Evolutionary conservation across 2,113 vertebrate genomes (phyloP), one percentile per base, ranked within the genome.

Genomic region (Anarrhichthys ocellatus): DNA sequence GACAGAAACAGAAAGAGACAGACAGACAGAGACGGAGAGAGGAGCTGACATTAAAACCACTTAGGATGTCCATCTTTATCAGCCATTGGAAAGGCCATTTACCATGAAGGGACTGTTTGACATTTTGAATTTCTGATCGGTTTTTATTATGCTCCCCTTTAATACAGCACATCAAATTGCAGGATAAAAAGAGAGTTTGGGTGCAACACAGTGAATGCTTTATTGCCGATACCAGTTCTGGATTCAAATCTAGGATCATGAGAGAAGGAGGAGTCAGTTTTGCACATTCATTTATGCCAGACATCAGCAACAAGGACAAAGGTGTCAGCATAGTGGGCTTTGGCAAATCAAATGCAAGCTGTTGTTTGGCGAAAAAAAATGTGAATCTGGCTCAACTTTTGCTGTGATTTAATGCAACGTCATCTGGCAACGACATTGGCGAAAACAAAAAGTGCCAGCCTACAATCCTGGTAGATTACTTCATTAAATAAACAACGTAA

Each of bases 21-120:
- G 76, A 32, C 9, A 11, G 83, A 69, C 58, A 18, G 56, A 80
- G 78, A 87, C 13, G 10, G 59, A 50, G 66, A 91, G 72, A 68
- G 66, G 62, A 74, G 82, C 38, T 56, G 88, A 89, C 82, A 84
- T 84, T 88, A 88, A 76, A 34, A 83, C 71, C 80, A 90, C 77
- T 76, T 78, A 80, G 63, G 80, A 84, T 79, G 83, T 77, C 76
- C 73, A 75, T 87, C 74, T 85, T 83, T 62, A 86, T 91, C 76
- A 76, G 63, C 58, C 76, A 78, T 75, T 58, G 81, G 36, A 70
- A 83, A 80, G 72, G 74, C 29, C 70, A 73, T 36, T 80, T 80
- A 73, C 72, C 67, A 77, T 46, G 46, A 52, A 80, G 81, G 48
- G 74, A 78, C 62, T 27, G 44, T 78, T 83, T 89, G 88, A 89